phyloP scores from a whole-genome alignment of 1,140 invertebrate species.

The Pseudomyrmex dendroicus region DNA sequence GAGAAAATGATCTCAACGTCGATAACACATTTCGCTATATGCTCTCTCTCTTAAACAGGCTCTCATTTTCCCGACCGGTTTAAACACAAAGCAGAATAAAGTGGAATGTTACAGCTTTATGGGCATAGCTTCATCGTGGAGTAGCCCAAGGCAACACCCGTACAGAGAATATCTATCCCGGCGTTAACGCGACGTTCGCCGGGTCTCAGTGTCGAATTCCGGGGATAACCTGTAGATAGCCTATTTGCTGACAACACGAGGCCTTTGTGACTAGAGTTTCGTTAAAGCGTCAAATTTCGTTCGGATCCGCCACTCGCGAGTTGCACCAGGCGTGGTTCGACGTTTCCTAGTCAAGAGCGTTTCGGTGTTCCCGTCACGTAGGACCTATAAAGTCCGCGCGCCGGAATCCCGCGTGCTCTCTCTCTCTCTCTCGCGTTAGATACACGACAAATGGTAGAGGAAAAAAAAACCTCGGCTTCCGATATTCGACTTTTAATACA shows the following conservation, averaged over 20 bases:
- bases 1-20: slow-evolving; percentile 14
- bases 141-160: slow-evolving; percentile 46
- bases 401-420: slow-evolving; percentile 37
- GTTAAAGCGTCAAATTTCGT: slow-evolving; percentile 71
- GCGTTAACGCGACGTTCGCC: slow-evolving; percentile 38
- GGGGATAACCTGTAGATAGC: slow-evolving; percentile 65
- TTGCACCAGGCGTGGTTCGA: slow-evolving; percentile 26
- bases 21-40: slow-evolving; percentile 43
- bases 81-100: slow-evolving; percentile 54
- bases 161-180: slow-evolving; percentile 32
- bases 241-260: slow-evolving; percentile 37
- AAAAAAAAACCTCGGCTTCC: slow-evolving; percentile 30
- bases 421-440: neutral
- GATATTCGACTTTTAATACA: slow-evolving; percentile 57
- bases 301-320: slow-evolving; percentile 35
- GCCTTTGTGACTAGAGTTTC: slow-evolving; percentile 67
- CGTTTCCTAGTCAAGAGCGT: slow-evolving; percentile 69
- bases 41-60: slow-evolving; percentile 11
- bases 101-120: slow-evolving; percentile 60
- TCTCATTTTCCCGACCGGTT: neutral
- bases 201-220: slow-evolving; percentile 61
- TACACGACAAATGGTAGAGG: slow-evolving; percentile 22
- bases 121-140: slow-evolving; percentile 24
- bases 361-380: slow-evolving; percentile 70
- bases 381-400: slow-evolving; percentile 55